Evolutionary conservation across 2,113 vertebrate species (phyloP).

Genomic region (Cyprinus carpio): DNA sequence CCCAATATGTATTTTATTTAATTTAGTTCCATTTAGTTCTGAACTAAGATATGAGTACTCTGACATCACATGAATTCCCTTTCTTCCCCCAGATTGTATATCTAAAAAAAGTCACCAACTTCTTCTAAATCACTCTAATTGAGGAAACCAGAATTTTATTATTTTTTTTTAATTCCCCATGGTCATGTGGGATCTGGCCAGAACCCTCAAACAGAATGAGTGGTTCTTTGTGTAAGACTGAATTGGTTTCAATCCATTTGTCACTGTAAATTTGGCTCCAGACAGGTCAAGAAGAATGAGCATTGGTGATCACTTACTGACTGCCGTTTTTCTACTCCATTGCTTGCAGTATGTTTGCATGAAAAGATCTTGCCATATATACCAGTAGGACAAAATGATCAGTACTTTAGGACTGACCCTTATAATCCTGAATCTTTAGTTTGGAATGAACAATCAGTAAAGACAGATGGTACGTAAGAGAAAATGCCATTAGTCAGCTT

Average conservation of each 20-base stretch:
- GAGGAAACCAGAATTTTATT: no score
- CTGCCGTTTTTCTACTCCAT: neutral
- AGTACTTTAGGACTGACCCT: neutral
- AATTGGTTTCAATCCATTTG: neutral
- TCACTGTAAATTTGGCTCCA: neutral
- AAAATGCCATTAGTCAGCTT: neutral
- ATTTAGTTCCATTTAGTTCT: no score
- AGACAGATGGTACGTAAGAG: neutral
- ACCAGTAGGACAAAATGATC: neutral
- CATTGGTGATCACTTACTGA: no score
- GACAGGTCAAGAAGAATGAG: neutral
- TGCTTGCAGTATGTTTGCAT: neutral
- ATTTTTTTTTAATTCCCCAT: no score
- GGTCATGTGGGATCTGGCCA: no score
- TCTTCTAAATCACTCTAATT: no score
- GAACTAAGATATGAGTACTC: no score
- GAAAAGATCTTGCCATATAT: neutral
- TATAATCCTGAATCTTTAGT: neutral
- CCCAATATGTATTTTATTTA: no score
- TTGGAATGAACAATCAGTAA: neutral
- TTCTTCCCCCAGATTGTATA: no score
- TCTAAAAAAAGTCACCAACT: no score
- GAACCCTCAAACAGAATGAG: neutral
- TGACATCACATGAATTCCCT: no score
- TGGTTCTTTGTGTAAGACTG: neutral